These are phyloP conservation scores for Belonocnema kinseyi DNA, from an alignment of 1,140 invertebrate genomes.

Conservation along the genomic window DNA sequence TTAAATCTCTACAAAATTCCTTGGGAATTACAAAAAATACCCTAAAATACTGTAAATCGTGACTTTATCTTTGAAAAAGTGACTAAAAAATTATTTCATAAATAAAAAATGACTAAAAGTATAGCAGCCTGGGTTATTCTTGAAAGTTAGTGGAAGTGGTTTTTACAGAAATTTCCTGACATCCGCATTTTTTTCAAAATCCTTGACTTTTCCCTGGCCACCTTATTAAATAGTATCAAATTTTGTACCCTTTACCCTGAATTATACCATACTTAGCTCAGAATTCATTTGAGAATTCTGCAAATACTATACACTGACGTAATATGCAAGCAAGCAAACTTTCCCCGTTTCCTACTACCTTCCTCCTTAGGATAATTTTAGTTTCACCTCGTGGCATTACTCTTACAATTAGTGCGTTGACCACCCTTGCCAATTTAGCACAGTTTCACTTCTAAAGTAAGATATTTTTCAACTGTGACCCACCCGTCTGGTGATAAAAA, in stretches of 20 bases:
- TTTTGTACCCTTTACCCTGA: not conserved
- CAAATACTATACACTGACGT: constrained; percentile 46
- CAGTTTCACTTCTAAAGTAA: constrained; percentile 50
- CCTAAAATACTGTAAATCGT: too few relatives aligned
- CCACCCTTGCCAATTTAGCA: constrained; percentile 64
- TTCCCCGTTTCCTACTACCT: constrained; percentile 56
- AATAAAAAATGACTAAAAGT: too few relatives aligned
- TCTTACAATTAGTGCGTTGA: constrained; percentile 62
- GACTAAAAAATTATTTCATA: too few relatives aligned
- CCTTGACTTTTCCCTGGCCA: too few relatives aligned
- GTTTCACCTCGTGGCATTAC: constrained; percentile 70
- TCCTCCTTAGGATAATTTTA: constrained; percentile 71
- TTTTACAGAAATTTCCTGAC: too few relatives aligned
- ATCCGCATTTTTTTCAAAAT: too few relatives aligned
- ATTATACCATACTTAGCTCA: not conserved
- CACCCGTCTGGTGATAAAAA: constrained; percentile 17
- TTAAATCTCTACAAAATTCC: too few relatives aligned
- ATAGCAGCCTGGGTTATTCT: too few relatives aligned
- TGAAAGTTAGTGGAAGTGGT: too few relatives aligned
- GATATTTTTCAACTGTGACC: constrained; percentile 43
- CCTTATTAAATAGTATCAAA: too few relatives aligned
- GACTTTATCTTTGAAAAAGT: too few relatives aligned
- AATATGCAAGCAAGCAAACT: constrained; percentile 37
- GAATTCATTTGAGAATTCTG: constrained; percentile 48
- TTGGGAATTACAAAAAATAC: too few relatives aligned